phyloP scores from a whole-genome alignment of 2,113 vertebrate species.

The Festucalex cinctus region DNA sequence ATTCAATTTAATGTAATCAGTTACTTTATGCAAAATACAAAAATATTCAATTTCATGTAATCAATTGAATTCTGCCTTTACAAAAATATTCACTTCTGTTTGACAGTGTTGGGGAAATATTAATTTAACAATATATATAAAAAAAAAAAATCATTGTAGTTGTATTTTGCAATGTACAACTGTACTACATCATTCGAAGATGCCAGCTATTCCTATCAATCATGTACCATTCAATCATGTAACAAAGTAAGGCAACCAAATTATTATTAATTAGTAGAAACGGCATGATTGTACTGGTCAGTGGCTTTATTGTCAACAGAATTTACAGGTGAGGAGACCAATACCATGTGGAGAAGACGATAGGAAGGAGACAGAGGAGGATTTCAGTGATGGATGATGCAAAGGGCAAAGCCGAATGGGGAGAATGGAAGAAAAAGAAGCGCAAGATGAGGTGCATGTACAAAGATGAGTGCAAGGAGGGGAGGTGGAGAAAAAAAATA shows the following conservation, averaged over 20 bases:
- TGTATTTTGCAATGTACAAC: no score
- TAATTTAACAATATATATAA: no score
- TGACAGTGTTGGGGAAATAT: no score
- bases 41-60: no score
- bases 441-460: conserved; percentile 1
- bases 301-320: neutral
- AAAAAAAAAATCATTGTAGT: no score
- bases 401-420: neutral
- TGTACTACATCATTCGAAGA: no score
- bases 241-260: neutral
- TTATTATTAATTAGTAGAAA: neutral
- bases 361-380: neutral
- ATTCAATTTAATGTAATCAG: no score
- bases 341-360: conserved; percentile 13
- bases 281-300: neutral
- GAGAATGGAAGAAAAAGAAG: neutral
- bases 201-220: neutral
- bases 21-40: no score
- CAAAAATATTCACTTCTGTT: no score
- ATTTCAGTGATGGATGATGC: conserved; percentile 15
- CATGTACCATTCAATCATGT: neutral
- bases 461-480: conserved; percentile 7
- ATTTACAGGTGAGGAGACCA: neutral
- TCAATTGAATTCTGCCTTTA: no score
- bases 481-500: conserved; percentile 12